Percentiles rank a stretch among this genome's conserved stretches.
Conservation (phyloP, 2,113 vertebrate species). For the Eurystomus gularis region DNA sequence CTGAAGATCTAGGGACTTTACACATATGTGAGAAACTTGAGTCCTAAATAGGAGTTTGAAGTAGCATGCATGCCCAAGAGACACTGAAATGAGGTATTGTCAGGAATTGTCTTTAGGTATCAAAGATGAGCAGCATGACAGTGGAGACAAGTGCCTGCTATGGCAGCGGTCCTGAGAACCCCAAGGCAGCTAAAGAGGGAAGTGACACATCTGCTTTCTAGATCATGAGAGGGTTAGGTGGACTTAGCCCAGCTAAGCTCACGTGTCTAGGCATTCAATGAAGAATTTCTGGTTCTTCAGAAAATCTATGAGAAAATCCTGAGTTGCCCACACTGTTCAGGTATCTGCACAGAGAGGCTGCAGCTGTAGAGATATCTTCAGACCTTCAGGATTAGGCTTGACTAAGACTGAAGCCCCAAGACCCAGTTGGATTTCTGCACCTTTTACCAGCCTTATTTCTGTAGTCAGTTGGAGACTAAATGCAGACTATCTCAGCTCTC, state of each 20-base stretch:
- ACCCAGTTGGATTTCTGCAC: neutral
- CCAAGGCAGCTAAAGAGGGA: neutral
- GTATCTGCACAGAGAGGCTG: neutral
- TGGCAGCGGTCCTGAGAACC: accelerated
- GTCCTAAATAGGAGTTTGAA: neutral
- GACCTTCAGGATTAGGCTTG: neutral
- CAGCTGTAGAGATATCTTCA: neutral
- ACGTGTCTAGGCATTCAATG: accelerated
- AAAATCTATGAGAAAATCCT: neutral
- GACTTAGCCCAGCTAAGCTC: neutral
- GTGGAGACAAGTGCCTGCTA: neutral
- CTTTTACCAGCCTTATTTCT: neutral
- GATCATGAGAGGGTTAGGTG: accelerated
- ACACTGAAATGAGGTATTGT: neutral
- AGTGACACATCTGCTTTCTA: neutral
- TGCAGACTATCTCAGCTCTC: neutral
- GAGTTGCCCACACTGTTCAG: neutral
- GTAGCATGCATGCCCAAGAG: neutral
- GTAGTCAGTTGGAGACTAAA: neutral
- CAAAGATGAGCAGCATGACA: neutral
- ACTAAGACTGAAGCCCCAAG: neutral
- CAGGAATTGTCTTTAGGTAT: neutral
- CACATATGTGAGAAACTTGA: accelerated
- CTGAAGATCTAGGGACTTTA: neutral
- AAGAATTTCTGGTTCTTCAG: neutral